Base-by-base conservation (phyloP, 1,140 invertebrate species). In the Geopemphigus sp. region DNA sequence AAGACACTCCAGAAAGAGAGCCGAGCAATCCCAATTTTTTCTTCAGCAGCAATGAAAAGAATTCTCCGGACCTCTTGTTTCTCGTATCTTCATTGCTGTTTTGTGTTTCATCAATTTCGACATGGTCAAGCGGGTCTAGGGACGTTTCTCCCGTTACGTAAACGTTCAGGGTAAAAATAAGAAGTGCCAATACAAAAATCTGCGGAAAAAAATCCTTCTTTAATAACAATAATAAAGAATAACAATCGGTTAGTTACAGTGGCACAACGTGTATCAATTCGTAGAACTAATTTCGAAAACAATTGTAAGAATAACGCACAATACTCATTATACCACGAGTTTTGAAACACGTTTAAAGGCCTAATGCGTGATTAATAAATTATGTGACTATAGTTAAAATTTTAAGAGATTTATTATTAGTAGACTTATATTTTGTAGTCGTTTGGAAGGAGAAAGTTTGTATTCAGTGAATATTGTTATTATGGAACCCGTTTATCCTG, bases 401-500 rank as follows among this genome's bases (percentile, higher is more conserved):
- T 5, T 63, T 32, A 29, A 56, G 24, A 56, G 12, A 73, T 73
- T 22, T 56, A 73, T 56, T 32, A 54, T 47, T 78, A 63, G 50
- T n/a, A n/a, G n/a, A n/a, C n/a, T n/a, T n/a, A n/a, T n/a, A n/a
- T n/a, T n/a, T n/a, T n/a, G 47, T 50, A 12, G 47, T 26, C 47
- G 39, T 63, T 17, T 61, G 39, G 15, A 24, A 50, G 56, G 74
- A 61, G 74, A 78, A 78, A 78, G 74, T 78, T 78, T 61, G 39
- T 0, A 26, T 61, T 50, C 17, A 17, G 57, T 78, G 47, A 47
- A 78, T 59, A 61, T 61, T 61, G 24, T 78, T 78, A 78, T 78
- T 63, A 47, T 39, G n/a, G 22, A 63, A 78, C 74, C 24, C 39
- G 74, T 78, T 78, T 78, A 78, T 78, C 74, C 54, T 29, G 74